phyloP scores from a whole-genome alignment of 2,888 invertebrate genomes.

The Polymixis lichenea region DNA sequence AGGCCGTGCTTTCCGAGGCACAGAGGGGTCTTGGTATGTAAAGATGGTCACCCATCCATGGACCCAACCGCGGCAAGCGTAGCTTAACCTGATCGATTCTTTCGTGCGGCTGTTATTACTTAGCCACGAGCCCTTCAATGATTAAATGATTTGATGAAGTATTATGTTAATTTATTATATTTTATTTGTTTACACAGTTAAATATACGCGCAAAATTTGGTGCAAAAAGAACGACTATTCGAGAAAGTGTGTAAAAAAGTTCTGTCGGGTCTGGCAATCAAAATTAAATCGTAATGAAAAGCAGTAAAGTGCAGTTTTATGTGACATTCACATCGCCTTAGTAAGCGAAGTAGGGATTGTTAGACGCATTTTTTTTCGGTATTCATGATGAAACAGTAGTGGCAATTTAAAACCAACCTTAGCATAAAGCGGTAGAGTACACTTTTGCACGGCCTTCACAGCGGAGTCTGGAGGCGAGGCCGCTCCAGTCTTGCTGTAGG shows the following conservation, averaged over 20 bases:
- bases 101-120: no score
- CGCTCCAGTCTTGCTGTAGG: slow-evolving; percentile 87
- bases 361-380: background rate
- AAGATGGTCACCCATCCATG: no score
- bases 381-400: background rate
- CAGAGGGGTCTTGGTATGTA: no score
- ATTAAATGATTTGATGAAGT: no score
- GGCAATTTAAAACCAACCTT: slow-evolving; percentile 85
- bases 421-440: slow-evolving; percentile 93
- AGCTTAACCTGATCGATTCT: no score
- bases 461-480: slow-evolving; percentile 91
- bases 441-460: slow-evolving; percentile 91
- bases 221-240: background rate
- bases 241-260: no score
- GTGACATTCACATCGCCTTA: background rate
- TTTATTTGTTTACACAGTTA: background rate
- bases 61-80: no score
- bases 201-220: no score
- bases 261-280: background rate
- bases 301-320: background rate
- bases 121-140: no score
- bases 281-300: background rate
- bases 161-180: background rate
- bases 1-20: no score
- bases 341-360: no score